Percentiles rank a stretch among this genome's conserved stretches.
Evolutionary conservation across 53 echinoderm and acorn worm genomes (phyloP).

Genomic region (Luidia sarsii): DNA sequence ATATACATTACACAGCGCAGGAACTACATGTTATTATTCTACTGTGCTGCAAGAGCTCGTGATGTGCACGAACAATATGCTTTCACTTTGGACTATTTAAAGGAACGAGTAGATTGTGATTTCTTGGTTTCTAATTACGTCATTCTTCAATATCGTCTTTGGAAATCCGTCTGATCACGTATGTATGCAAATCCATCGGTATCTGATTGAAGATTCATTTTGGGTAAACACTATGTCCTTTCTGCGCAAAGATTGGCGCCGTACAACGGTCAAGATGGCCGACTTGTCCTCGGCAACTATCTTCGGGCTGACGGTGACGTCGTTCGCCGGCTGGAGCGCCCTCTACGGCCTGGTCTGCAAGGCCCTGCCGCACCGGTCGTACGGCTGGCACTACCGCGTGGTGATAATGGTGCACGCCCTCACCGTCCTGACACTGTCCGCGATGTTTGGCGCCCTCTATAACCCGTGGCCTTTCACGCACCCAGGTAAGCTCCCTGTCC

Average conservation of each 20-base stretch:
- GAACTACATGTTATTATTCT: too few species aligned
- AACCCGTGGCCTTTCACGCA: slow-evolving; percentile 46
- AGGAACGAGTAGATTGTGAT: neutral
- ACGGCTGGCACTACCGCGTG: slow-evolving; percentile 42
- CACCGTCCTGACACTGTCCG: neutral
- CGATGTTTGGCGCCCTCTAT: slow-evolving; percentile 1
- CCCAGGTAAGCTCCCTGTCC: neutral
- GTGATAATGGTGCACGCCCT: neutral
- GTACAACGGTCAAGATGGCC: neutral
- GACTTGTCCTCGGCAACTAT: neutral
- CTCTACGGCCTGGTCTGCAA: slow-evolving; percentile 32
- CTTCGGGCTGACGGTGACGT: neutral
- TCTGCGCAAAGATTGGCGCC: too few species aligned
- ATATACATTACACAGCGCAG: too few species aligned
- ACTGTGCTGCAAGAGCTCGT: too few species aligned
- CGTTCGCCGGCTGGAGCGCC: slow-evolving; percentile 8
- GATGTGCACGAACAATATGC: too few species aligned
- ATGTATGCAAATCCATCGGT: neutral
- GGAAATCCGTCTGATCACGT: too few species aligned
- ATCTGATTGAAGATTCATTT: neutral
- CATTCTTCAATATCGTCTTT: neutral
- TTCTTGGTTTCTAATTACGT: neutral
- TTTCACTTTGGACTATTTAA: too few species aligned
- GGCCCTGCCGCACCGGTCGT: slow-evolving; percentile 2
- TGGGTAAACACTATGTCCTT: neutral